Percentiles rank a stretch among this genome's conserved stretches.
These are phyloP conservation scores for Heteromyza rotundicornis DNA, from an alignment of 2,888 invertebrate genomes.

Conservation along the genomic window DNA sequence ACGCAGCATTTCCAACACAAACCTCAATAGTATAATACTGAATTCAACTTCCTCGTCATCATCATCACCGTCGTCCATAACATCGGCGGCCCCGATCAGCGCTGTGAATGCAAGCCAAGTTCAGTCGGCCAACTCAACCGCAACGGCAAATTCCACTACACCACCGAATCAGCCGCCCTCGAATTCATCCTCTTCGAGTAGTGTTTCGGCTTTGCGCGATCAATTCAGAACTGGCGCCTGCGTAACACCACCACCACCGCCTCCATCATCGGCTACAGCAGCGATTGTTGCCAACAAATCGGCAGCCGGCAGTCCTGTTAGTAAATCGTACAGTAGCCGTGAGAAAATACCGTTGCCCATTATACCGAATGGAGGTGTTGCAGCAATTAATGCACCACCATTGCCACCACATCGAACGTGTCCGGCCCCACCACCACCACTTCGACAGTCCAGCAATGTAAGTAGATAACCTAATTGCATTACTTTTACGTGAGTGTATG, in stretches of 20 bases:
- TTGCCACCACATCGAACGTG: constrained; percentile 61
- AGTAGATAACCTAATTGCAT: constrained; percentile 35
- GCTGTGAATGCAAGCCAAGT: constrained; percentile 46
- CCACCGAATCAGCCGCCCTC: constrained; percentile 45
- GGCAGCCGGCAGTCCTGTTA: constrained; percentile 41
- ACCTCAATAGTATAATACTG: constrained; percentile 52
- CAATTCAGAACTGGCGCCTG: constrained; percentile 55
- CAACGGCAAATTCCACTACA: constrained; percentile 41
- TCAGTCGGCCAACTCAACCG: constrained; percentile 48
- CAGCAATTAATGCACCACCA: constrained; percentile 56
- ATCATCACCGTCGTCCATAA: background rate
- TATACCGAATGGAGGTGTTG: constrained; percentile 53
- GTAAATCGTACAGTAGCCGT: constrained; percentile 35
- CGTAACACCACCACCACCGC: constrained; percentile 43
- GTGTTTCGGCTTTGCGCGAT: constrained; percentile 58
- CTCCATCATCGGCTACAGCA: constrained; percentile 39
- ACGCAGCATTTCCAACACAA: constrained; percentile 61
- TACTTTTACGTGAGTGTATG: background rate
- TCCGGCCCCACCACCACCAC: constrained; percentile 61
- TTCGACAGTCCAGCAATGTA: constrained; percentile 58
- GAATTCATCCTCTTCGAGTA: constrained; percentile 51
- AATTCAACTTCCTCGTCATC: constrained; percentile 20
- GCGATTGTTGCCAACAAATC: constrained; percentile 25
- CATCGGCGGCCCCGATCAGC: constrained; percentile 14
- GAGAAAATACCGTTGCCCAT: constrained; percentile 49